phyloP scores from a whole-genome alignment of 1,140 invertebrate genomes.

The Dreissena polymorpha region DNA sequence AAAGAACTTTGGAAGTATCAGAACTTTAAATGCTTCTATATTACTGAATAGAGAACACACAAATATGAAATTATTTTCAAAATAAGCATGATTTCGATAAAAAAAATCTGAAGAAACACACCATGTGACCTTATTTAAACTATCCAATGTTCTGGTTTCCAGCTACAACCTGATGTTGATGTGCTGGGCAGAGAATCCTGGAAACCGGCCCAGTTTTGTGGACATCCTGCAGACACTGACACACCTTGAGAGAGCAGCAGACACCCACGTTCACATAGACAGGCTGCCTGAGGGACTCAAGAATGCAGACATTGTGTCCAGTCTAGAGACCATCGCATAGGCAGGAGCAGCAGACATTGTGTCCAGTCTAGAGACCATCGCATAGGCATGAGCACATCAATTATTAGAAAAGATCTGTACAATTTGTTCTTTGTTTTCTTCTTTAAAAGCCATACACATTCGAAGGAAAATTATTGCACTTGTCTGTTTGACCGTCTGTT shows the following conservation, averaged over 20 bases:
- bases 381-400: not conserved
- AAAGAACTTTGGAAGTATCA: no score
- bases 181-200: constrained; percentile 66
- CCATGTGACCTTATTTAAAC: no score
- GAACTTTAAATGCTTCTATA: no score
- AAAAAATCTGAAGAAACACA: no score
- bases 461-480: no score
- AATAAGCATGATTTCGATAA: no score
- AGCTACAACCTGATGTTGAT: constrained; percentile 67
- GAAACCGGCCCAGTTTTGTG: constrained; percentile 78
- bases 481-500: no score
- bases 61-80: no score
- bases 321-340: not conserved
- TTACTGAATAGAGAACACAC: no score
- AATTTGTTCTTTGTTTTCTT: no score
- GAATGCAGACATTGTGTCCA: constrained; percentile 39
- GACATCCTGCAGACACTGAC: constrained; percentile 71
- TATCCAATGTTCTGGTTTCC: not conserved
- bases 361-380: constrained; percentile 12
- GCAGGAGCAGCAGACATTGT: constrained; percentile 27
- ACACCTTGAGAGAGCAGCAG: constrained; percentile 57
- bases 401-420: no score
- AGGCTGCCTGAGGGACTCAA: constrained; percentile 60
- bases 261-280: constrained; percentile 55
- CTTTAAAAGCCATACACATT: no score